Conservation (phyloP, 2,888 invertebrate species). For the Pristionchus exspectatus region DNA sequence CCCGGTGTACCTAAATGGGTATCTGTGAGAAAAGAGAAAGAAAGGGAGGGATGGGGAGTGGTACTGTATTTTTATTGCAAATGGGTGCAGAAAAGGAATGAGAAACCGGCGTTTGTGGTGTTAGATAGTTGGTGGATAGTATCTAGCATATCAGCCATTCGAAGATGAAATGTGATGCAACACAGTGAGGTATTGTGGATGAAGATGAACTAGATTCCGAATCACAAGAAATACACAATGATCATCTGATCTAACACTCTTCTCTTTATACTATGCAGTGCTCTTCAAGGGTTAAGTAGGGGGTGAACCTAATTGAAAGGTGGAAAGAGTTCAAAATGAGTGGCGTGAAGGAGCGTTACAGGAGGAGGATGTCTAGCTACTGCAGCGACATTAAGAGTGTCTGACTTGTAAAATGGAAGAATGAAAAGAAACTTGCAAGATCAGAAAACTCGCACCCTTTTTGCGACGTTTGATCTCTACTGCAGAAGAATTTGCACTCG, state of each 20-base stretch:
- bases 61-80: background rate
- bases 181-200: too few relatives aligned
- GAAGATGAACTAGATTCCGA: too few relatives aligned
- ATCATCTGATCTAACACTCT: too few relatives aligned
- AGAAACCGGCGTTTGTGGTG: background rate
- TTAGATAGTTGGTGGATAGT: background rate
- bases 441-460: background rate
- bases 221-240: too few relatives aligned
- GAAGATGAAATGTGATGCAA: too few relatives aligned
- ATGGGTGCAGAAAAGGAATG: background rate
- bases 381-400: background rate
- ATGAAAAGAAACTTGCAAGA: background rate
- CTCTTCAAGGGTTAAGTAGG: too few relatives aligned
- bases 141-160: background rate
- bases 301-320: too few relatives aligned
- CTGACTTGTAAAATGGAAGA: background rate
- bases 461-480: background rate
- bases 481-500: constrained; percentile 31
- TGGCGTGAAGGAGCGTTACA: too few relatives aligned
- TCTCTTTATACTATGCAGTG: too few relatives aligned
- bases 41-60: background rate
- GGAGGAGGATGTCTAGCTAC: background rate
- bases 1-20: constrained; percentile 18
- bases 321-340: too few relatives aligned
- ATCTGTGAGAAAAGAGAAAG: background rate